Evolutionary conservation across 2,797 vertebrate genomes (phyloP).

Genomic region (Tragelaphus oryx): DNA sequence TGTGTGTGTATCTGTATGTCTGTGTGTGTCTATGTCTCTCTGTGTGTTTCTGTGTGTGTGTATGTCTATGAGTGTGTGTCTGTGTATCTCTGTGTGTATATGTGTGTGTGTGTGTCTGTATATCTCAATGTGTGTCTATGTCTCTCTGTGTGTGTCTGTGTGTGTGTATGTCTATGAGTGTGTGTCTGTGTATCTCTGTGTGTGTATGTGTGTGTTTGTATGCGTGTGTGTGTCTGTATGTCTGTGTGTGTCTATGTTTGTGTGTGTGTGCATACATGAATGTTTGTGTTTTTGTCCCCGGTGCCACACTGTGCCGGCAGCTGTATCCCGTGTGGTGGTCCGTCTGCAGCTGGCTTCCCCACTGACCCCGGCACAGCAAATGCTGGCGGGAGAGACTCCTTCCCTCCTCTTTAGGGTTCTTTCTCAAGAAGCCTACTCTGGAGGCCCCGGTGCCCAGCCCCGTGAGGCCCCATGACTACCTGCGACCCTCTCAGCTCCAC

Average conservation of each 20-base stretch:
- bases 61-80: too few species aligned
- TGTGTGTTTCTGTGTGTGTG: background rate
- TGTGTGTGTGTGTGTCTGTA: too few species aligned
- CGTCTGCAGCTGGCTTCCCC: background rate
- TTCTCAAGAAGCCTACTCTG: background rate
- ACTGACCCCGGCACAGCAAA: background rate
- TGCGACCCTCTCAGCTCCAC: background rate
- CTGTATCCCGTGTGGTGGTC: rapidly evolving
- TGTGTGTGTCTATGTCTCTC: too few species aligned
- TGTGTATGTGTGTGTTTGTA: background rate
- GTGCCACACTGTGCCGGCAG: background rate
- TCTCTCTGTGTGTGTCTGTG: background rate
- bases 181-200: rapidly evolving
- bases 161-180: rapidly evolving
- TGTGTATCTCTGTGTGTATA: too few species aligned
- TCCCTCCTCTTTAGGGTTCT: background rate
- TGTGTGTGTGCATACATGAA: rapidly evolving
- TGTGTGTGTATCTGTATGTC: rapidly evolving
- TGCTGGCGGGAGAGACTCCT: background rate
- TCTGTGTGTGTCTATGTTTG: background rate
- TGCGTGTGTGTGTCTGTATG: background rate
- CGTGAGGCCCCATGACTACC: background rate
- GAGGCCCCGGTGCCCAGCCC: background rate
- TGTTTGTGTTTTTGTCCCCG: background rate
- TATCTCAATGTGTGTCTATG: rapidly evolving